A percentile compares a stretch with the other conserved stretches of the same genome.
Conservation (phyloP, 2,888 invertebrate species). For the Phorcus lineatus region DNA sequence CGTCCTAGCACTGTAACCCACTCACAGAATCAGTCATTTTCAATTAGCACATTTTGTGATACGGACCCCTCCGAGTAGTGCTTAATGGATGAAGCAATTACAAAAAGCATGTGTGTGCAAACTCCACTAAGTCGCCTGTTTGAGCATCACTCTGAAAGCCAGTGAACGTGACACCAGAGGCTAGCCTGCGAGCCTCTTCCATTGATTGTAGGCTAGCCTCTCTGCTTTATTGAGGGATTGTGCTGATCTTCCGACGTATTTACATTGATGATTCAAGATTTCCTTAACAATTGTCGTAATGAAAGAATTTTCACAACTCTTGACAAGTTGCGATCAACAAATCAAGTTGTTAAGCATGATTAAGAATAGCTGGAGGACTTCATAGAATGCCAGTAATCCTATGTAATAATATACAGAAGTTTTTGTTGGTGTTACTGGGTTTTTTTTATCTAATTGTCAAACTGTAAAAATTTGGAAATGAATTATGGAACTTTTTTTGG, state of each 20-base stretch:
- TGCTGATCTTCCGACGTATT: not conserved
- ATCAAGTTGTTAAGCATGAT: too few species aligned
- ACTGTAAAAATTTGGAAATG: too few species aligned
- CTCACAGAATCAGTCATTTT: conserved; percentile 5
- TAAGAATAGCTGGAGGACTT: too few species aligned
- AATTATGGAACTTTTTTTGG: too few species aligned
- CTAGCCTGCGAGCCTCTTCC: not conserved
- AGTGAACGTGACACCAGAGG: not conserved
- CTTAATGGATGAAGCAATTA: conserved; percentile 5
- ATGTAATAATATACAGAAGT: too few species aligned
- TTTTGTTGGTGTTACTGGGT: too few species aligned
- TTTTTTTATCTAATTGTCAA: too few species aligned
- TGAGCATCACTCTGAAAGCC: not conserved
- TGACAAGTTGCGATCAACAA: not conserved
- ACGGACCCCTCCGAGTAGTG: not conserved
- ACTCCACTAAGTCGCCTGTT: not conserved
- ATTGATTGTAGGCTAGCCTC: too few species aligned
- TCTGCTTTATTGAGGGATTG: not conserved
- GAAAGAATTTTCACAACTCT: not conserved
- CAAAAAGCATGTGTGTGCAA: conserved; percentile 10
- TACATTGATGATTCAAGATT: not conserved
- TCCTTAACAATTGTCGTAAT: conserved; percentile 1
- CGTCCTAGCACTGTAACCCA: not conserved
- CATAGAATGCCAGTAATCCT: too few species aligned
- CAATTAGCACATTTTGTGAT: conserved; percentile 11